Evolutionary conservation across 2,797 vertebrate species (phyloP), one percentile per base, ranked within the genome.

Genomic region (Sus cebifrons): DNA sequence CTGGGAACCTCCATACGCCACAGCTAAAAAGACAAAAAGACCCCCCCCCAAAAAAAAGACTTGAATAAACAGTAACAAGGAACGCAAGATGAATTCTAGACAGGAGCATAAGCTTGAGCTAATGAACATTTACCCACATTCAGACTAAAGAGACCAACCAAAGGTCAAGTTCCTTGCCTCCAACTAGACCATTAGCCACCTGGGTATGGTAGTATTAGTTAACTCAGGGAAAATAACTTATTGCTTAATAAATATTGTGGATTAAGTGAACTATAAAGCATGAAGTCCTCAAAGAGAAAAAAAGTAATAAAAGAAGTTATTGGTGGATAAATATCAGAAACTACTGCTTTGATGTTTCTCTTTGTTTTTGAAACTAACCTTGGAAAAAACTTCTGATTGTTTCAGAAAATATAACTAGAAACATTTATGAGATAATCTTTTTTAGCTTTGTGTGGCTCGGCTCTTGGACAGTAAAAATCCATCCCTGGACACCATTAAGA

Each of bases 401-500:
- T 91, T 97, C 86, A 92, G 65, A 77, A 2, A 10, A 83, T 98
- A 17, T 65, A 36, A 90, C 56, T 75, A 95, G 78, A 94, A 98
- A 21, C 52, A 97, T 52, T 94, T 81, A 70, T 81, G 90, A 32
- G 77, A 23, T 96, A 93, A 86, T 97, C 97, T 96, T 96, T 98
- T 97, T 67, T 96, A 99, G 99, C 97, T 99, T 83, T 99, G 99
- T 98, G 98, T 99, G 98, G 96, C 98, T 71, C 99, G 98, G 94
- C 98, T 99, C 11, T 97, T 98, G 97, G 99, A 99, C 67, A 98
- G 97, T 96, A 98, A 98, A 98, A 99, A 99, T 95, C 99, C 99
- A 15, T 99, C 99, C 54, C 97, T 99, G 58, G 99, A 99, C 98
- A 99, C 99, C 3, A 99, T 99, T 97, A 99, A 99, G 98, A 99